Conservation (phyloP, 2,113 vertebrate genomes). For the Psephotus haematonotus region DNA sequence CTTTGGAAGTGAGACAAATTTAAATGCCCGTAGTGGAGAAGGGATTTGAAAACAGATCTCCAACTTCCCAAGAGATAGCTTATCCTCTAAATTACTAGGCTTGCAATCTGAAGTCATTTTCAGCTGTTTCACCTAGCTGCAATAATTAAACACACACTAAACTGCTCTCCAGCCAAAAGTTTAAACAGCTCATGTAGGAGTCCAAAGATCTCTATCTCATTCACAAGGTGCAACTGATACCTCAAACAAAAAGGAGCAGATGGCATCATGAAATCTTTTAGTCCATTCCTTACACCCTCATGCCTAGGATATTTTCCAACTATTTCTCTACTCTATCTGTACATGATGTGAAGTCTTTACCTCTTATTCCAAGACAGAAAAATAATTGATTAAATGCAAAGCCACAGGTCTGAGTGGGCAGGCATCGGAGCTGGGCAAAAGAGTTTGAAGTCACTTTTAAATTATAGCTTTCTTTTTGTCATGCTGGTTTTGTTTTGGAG, state of each 20-base stretch:
- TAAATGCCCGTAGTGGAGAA: neutral
- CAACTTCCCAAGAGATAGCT: neutral
- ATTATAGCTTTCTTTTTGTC: neutral
- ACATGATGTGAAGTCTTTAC: neutral
- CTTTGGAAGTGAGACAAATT: neutral
- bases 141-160: neutral
- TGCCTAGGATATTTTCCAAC: neutral
- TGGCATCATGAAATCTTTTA: neutral
- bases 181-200: neutral
- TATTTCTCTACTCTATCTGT: neutral
- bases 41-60: neutral
- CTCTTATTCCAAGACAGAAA: neutral
- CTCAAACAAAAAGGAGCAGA: neutral
- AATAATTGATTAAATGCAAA: neutral
- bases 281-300: neutral
- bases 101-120: neutral
- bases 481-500: neutral
- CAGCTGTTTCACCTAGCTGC: neutral
- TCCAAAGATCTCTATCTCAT: neutral
- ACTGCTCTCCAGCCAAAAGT: neutral
- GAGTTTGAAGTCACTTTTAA: neutral
- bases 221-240: neutral
- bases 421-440: neutral
- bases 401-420: neutral
- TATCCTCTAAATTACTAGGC: neutral